phyloP scores from a whole-genome alignment of 2,888 invertebrate genomes.

The Anagyrus pseudococci region DNA sequence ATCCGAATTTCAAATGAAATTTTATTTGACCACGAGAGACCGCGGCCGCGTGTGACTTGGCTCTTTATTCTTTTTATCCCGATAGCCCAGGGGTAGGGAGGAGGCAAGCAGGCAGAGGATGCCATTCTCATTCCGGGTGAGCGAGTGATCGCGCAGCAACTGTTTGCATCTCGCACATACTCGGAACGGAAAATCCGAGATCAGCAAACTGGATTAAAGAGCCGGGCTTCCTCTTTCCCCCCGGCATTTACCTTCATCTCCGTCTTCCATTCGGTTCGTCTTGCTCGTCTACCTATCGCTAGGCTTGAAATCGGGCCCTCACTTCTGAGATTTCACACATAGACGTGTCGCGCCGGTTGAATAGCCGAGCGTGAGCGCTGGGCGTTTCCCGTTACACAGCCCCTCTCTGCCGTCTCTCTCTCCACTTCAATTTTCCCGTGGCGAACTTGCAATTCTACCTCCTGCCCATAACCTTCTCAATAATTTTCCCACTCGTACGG shows the following conservation, averaged over 20 bases:
- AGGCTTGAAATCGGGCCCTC: no score
- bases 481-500: no score
- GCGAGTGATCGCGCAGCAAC: constrained; percentile 23
- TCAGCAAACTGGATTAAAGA: constrained; percentile 36
- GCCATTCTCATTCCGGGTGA: constrained; percentile 6
- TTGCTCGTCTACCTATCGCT: no score
- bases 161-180: constrained; percentile 29
- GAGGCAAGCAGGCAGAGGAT: no score
- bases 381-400: no score
- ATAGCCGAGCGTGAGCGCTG: no score
- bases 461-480: no score
- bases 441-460: no score
- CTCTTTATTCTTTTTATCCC: constrained; percentile 7
- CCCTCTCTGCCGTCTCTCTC: neutral
- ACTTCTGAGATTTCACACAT: no score
- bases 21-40: constrained; percentile 9
- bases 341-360: no score
- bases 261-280: no score
- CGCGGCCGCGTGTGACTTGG: neutral
- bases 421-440: neutral
- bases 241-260: constrained; percentile 18
- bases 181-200: constrained; percentile 17
- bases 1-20: constrained; percentile 30
- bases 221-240: constrained; percentile 1
- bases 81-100: no score